These are phyloP conservation scores for Hypomesus transpacificus DNA, from an alignment of 2,113 vertebrate genomes.

Conservation along the genomic window DNA sequence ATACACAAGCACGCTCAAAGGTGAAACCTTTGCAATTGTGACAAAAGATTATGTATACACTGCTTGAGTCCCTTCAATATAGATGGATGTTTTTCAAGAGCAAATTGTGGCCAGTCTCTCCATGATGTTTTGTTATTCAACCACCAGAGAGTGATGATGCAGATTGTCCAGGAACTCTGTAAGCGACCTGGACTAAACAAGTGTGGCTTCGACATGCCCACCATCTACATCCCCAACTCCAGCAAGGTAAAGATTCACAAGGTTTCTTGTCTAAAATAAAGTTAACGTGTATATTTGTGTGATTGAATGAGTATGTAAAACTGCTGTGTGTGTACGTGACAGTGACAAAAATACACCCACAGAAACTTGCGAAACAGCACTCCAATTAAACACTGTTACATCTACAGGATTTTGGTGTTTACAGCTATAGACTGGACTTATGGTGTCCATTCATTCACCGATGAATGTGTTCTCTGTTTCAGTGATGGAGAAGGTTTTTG, in stretches of 20 bases:
- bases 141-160: constrained; percentile 80
- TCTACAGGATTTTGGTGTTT: too few relatives aligned
- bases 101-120: neutral
- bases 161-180: constrained; percentile 83
- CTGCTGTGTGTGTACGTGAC: too few relatives aligned
- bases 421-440: neutral
- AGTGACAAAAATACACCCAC: too few relatives aligned
- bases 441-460: neutral
- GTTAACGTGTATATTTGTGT: neutral
- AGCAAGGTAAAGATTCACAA: constrained; percentile 63
- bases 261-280: neutral
- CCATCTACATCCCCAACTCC: constrained; percentile 76
- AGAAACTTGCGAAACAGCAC: too few relatives aligned
- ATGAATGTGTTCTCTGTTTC: neutral
- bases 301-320: too few relatives aligned
- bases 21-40: too few relatives aligned
- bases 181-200: constrained; percentile 81
- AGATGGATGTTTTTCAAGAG: neutral
- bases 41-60: too few relatives aligned
- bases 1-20: neutral
- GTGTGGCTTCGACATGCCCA: constrained; percentile 84
- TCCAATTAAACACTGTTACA: too few relatives aligned
- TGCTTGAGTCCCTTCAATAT: neutral
- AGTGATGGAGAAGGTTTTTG: neutral
- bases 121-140: neutral